Evolutionary conservation across 2,888 invertebrate species (phyloP).

Genomic region (Campoletis raptor): DNA sequence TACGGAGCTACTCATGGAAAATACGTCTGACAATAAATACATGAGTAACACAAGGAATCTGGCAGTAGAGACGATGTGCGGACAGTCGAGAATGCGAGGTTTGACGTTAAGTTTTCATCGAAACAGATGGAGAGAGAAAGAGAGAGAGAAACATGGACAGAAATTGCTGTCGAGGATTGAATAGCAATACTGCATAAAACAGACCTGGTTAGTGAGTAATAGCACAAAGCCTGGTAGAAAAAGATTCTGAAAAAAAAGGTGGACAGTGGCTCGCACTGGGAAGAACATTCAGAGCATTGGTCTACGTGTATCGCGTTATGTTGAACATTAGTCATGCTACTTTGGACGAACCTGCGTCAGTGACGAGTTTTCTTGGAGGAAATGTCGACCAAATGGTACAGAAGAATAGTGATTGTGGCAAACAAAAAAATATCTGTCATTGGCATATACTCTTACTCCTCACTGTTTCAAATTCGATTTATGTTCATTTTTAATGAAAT

Average conservation of each 20-base stretch:
- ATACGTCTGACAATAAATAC: conserved; percentile 31
- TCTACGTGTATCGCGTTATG: conserved; percentile 21
- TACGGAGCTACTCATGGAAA: not conserved
- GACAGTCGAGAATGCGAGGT: conserved; percentile 48
- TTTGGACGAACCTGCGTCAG: conserved; percentile 56
- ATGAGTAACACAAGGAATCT: conserved; percentile 44
- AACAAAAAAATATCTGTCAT: not conserved
- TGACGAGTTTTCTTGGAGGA: conserved; percentile 11
- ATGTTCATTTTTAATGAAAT: not conserved
- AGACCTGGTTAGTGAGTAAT: conserved; percentile 57
- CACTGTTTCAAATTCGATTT: not conserved
- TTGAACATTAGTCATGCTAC: conserved; percentile 60
- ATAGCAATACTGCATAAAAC: conserved; percentile 39
- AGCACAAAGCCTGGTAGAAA: conserved; percentile 32
- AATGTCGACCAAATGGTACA: not conserved
- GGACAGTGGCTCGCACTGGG: conserved; percentile 12
- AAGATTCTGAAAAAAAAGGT: conserved; percentile 24
- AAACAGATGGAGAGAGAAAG: not conserved
- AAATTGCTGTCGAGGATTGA: conserved; percentile 28
- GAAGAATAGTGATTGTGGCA: not conserved
- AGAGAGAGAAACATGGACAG: not conserved
- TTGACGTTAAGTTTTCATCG: conserved; percentile 4
- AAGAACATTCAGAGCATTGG: conserved; percentile 40
- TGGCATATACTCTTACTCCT: not conserved
- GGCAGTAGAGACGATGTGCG: conserved; percentile 14